phyloP scores from a whole-genome alignment of 2,888 invertebrate genomes.

The Cephus sareptanus region DNA sequence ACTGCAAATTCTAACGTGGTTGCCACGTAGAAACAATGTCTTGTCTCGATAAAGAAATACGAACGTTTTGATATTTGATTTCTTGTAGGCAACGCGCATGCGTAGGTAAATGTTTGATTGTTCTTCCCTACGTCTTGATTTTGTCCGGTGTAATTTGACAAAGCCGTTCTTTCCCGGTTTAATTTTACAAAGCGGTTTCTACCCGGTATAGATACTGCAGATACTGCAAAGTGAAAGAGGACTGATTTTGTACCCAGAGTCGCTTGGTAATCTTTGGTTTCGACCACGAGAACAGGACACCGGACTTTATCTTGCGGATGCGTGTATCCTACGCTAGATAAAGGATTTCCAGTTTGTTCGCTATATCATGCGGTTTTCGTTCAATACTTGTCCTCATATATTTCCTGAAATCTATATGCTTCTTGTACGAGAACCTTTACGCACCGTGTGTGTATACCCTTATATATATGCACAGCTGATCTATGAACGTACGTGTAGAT shows the following conservation, averaged over 20 bases:
- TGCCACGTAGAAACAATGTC: not conserved
- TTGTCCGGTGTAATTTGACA: not conserved
- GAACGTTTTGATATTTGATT: too few relatives aligned
- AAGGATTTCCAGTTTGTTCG: slow-evolving; percentile 9
- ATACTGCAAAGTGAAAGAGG: too few relatives aligned
- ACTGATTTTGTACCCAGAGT: too few relatives aligned
- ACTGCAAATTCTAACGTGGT: not conserved
- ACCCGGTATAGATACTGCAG: too few relatives aligned
- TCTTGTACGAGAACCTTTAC: not conserved
- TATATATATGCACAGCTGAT: too few relatives aligned
- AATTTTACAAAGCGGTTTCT: not conserved
- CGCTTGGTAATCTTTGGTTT: too few relatives aligned
- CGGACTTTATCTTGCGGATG: slow-evolving; percentile 41
- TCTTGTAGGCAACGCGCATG: too few relatives aligned
- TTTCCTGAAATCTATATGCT: not conserved
- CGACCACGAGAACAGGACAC: slow-evolving; percentile 9
- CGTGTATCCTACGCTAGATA: slow-evolving; percentile 37
- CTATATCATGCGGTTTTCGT: not conserved
- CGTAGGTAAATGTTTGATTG: too few relatives aligned
- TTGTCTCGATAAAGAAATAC: not conserved
- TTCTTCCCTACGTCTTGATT: not conserved
- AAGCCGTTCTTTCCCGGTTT: too few relatives aligned
- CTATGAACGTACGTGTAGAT: too few relatives aligned
- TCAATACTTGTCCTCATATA: not conserved
- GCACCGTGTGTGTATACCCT: not conserved